Conservation (phyloP, 2,888 invertebrate species). For the Eupithecia inturbata region DNA sequence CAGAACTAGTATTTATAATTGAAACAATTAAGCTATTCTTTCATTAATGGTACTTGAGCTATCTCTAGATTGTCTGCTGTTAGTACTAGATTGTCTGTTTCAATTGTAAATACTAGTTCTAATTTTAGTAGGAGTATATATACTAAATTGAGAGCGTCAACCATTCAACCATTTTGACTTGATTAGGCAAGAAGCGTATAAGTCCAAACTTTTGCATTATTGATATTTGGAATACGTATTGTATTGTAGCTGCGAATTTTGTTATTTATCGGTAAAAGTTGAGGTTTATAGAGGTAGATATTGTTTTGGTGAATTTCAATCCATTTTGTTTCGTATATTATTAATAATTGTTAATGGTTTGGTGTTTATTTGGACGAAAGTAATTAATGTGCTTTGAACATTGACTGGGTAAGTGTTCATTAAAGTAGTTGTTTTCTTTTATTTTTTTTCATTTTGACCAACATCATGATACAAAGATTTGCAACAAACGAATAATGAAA, state of each 20-base stretch:
- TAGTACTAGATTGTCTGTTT: too few species aligned
- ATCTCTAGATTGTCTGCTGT: too few species aligned
- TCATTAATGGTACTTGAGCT: not conserved
- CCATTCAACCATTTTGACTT: not conserved
- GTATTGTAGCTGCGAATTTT: slow-evolving; percentile 3
- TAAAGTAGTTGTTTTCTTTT: too few species aligned
- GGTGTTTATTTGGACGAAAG: not conserved
- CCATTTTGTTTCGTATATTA: not conserved
- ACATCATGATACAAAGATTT: not conserved
- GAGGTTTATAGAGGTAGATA: slow-evolving; percentile 7
- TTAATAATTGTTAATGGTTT: not conserved
- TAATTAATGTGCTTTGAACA: not conserved
- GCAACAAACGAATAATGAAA: not conserved
- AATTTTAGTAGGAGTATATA: too few species aligned
- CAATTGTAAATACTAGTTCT: not conserved
- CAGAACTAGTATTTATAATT: too few species aligned
- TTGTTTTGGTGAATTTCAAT: slow-evolving; percentile 10
- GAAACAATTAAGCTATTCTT: too few species aligned
- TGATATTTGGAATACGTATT: slow-evolving; percentile 7
- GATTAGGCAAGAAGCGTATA: slow-evolving; percentile 8
- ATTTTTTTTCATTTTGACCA: too few species aligned
- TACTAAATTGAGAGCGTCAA: not conserved
- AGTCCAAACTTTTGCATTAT: slow-evolving; percentile 13
- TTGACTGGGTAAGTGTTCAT: not conserved
- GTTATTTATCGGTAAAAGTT: slow-evolving; percentile 11